Percentiles rank a stretch among this genome's conserved stretches.
Evolutionary conservation across 2,113 vertebrate genomes (phyloP).

Genomic region (Vombatus ursinus): DNA sequence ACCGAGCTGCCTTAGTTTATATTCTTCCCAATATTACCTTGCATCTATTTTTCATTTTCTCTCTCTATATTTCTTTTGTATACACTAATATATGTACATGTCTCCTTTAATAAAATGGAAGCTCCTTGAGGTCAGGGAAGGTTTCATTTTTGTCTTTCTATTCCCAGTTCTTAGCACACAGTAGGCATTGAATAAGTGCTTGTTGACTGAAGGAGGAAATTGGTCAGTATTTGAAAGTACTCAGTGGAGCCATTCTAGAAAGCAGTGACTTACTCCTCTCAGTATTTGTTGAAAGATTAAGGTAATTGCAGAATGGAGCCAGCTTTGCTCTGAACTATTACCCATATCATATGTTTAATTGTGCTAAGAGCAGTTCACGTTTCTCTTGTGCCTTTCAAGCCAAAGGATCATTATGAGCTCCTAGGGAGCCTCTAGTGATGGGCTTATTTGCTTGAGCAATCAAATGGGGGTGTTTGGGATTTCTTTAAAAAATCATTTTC

Average conservation of each 20-base stretch:
- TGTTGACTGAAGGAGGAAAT: accelerated
- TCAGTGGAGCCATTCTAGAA: neutral
- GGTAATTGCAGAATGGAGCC: neutral
- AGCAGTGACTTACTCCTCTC: neutral
- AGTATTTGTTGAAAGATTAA: neutral
- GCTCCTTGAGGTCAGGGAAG: neutral
- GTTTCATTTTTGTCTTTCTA: neutral
- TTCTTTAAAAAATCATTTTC: neutral
- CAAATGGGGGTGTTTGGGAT: neutral
- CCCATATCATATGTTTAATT: accelerated
- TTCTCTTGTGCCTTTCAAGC: neutral
- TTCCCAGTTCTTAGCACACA: neutral
- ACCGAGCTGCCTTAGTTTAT: neutral
- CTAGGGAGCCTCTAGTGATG: neutral
- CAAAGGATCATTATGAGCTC: neutral
- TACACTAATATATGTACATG: neutral
- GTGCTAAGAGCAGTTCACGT: neutral
- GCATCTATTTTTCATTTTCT: neutral
- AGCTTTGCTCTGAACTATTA: accelerated
- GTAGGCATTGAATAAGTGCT: neutral
- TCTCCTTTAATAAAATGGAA: neutral
- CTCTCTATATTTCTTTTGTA: neutral
- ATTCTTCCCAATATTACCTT: neutral
- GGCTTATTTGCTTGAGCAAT: neutral
- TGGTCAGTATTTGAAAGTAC: neutral